phyloP scores from a whole-genome alignment of 2,797 vertebrate species.

The Myiotriccus ornatus region DNA sequence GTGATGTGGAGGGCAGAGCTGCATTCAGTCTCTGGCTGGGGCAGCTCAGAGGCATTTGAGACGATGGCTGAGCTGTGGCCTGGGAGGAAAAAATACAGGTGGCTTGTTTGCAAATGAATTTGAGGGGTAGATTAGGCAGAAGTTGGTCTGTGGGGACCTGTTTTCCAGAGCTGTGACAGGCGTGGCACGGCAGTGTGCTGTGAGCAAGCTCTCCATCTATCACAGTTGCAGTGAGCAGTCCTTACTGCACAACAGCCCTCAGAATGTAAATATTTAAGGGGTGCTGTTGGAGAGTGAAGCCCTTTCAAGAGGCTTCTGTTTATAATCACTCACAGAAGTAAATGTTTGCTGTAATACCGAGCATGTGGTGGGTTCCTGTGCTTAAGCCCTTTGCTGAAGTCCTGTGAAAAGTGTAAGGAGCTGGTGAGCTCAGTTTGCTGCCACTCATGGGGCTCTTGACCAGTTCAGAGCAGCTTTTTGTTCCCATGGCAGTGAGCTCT shows the following conservation, averaged over 20 bases:
- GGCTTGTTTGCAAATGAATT: background rate
- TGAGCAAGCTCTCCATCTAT: background rate
- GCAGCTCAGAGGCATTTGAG: background rate
- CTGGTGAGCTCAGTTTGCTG: background rate
- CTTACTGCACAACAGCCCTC: background rate
- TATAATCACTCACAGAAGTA: conserved; percentile 48
- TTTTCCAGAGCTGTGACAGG: background rate
- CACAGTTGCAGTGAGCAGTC: background rate
- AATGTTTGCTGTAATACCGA: conserved; percentile 31
- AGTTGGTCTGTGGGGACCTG: background rate
- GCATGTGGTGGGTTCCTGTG: conserved; percentile 3
- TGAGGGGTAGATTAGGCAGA: background rate
- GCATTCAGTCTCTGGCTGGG: background rate
- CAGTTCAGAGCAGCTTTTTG: background rate
- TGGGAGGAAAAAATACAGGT: background rate
- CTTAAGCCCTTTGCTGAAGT: background rate
- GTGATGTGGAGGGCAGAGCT: fast-evolving
- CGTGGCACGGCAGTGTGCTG: background rate
- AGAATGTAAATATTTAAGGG: conserved; percentile 66
- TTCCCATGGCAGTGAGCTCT: background rate
- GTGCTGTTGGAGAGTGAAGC: conserved; percentile 19
- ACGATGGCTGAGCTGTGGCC: background rate
- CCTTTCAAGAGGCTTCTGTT: conserved; percentile 66
- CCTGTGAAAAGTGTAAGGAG: background rate
- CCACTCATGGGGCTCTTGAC: background rate